phyloP scores from a whole-genome alignment of 2,888 invertebrate species.

The Agonopterix arenella region DNA sequence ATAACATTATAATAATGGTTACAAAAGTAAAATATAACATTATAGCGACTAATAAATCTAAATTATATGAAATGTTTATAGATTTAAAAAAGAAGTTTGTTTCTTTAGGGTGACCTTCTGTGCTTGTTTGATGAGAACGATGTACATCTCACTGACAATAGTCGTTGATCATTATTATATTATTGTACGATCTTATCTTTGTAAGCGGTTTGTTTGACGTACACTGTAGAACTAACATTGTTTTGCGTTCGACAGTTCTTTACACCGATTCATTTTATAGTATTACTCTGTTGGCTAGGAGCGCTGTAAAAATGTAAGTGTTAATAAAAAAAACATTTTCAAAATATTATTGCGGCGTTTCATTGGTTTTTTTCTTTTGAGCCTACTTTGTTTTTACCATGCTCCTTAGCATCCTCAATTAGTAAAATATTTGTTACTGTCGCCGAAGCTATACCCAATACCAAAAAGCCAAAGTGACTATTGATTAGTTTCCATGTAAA shows the following conservation, averaged over 20 bases:
- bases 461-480: too few species aligned
- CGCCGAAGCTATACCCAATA: too few species aligned
- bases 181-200: slow-evolving; percentile 60
- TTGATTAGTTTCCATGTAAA: too few species aligned
- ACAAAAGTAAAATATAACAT: slow-evolving; percentile 76
- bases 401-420: not conserved
- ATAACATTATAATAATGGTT: slow-evolving; percentile 76
- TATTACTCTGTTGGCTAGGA: slow-evolving; percentile 77
- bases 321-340: slow-evolving; percentile 78
- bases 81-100: slow-evolving; percentile 68
- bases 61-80: slow-evolving; percentile 78
- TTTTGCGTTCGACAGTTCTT: slow-evolving; percentile 74
- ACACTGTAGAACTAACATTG: slow-evolving; percentile 73
- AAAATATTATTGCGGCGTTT: slow-evolving; percentile 70
- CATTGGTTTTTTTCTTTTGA: slow-evolving; percentile 26
- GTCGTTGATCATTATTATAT: slow-evolving; percentile 51
- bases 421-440: too few species aligned
- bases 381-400: not conserved
- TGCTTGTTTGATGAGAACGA: slow-evolving; percentile 63
- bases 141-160: slow-evolving; percentile 63
- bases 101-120: slow-evolving; percentile 70
- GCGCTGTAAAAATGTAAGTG: slow-evolving; percentile 78
- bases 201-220: slow-evolving; percentile 65
- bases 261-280: slow-evolving; percentile 74
- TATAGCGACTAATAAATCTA: slow-evolving; percentile 75